These are phyloP conservation scores for Carabus problematicus DNA, from an alignment of 2,888 invertebrate genomes.

Conservation along the genomic window DNA sequence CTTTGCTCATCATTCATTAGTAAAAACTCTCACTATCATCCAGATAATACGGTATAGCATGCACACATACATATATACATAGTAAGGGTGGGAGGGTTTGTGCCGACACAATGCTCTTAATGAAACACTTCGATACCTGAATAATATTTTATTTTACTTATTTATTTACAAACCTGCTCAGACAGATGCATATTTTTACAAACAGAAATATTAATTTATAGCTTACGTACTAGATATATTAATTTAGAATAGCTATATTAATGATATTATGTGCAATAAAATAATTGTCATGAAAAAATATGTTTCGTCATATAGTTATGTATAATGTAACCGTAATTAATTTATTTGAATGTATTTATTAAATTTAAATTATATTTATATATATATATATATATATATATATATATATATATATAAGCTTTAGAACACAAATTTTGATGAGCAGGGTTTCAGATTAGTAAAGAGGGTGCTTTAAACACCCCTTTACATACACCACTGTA, in stretches of 20 bases:
- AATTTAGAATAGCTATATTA: neutral
- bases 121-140: slow-evolving; percentile 29
- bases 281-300: slow-evolving; percentile 36
- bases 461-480: too few species aligned
- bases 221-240: slow-evolving; percentile 27
- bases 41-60: too few species aligned
- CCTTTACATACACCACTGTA: neutral
- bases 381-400: too few species aligned
- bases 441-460: too few species aligned
- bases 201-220: slow-evolving; percentile 18
- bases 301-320: slow-evolving; percentile 6
- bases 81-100: neutral
- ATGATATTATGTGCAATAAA: slow-evolving; percentile 14
- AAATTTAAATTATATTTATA: too few species aligned
- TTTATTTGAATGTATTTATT: too few species aligned
- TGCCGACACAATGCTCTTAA: neutral
- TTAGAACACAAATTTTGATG: too few species aligned
- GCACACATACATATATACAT: too few species aligned
- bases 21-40: too few species aligned
- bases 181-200: slow-evolving; percentile 28
- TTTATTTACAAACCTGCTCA: slow-evolving; percentile 29
- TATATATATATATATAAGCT: too few species aligned
- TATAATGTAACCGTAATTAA: too few species aligned
- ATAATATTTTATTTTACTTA: slow-evolving; percentile 29
- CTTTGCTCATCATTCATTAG: too few species aligned